Base-by-base conservation (phyloP, 1,140 invertebrate genomes). In the Conus betulinus region DNA sequence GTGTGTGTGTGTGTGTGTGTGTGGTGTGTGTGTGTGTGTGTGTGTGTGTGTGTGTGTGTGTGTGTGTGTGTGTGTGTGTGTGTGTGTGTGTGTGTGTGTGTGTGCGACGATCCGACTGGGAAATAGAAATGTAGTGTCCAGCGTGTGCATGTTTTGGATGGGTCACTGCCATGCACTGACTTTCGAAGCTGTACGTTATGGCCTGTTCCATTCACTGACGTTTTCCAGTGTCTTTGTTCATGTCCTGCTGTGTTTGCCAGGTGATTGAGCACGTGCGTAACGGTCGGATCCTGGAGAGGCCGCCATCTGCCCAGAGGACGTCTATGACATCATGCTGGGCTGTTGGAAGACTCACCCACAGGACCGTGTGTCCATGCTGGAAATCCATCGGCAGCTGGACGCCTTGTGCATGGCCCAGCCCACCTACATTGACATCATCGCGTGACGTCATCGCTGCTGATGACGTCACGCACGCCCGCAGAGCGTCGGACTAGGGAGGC, bases 271-370 rank as follows among this genome's bases (percentile, higher is more conserved):
- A 94, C 67, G 93, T 96, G 53, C 94, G 94, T 51, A 92, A 93
- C 57, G 93, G 94, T 11, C 91, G 93, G 81, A 85, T 94, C 13
- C 89, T 96, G 10, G 90, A 92, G 39, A 89, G 90, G 53, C 93
- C 95, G 3, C 93, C 84, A 87, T 71, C 15, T 96, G 95, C 85
- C 94, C 95, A 17, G 92, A 94, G n/a, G 93, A 93, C 74, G 92
- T 95, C 0, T 94, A 94, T 86, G 91, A 94, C 57, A 88, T 96
- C 3, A 96, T 96, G 95, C 88, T 93, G 52, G 92, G 92, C 17
- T 96, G 95, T 89, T 96, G 95, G 95, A 92, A 93, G 82, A 90
- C 90, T 52, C 91, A 93, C 39, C 95, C 95, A 0, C 91, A 94
- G 53, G 95, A 95, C 25, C 88, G 95, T 84, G 90, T 94, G 79